Evolutionary conservation across 2,888 invertebrate species (phyloP).

Genomic region (Hirudinaria manillensis): DNA sequence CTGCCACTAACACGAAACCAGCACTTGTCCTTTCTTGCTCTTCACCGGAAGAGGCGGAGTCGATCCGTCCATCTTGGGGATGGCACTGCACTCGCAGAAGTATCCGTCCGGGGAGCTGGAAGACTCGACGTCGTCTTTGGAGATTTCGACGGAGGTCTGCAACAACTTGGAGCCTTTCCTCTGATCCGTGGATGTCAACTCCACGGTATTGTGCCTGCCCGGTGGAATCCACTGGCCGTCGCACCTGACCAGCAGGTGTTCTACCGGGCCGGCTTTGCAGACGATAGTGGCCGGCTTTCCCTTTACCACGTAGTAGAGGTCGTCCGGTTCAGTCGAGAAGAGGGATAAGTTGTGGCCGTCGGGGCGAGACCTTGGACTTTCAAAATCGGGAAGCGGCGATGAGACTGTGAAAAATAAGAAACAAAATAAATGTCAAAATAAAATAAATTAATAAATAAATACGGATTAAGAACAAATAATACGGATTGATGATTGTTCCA

Average conservation of each 20-base stretch:
- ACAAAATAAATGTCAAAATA: not conserved
- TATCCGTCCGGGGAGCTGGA: not conserved
- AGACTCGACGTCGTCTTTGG: constrained; percentile 1
- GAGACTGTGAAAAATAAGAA: not conserved
- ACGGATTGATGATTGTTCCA: too few relatives aligned
- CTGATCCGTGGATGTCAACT: not conserved
- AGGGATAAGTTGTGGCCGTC: not conserved
- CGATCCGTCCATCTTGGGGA: not conserved
- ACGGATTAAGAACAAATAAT: too few relatives aligned
- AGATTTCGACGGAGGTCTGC: not conserved
- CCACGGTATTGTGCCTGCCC: not conserved
- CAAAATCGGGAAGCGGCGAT: not conserved
- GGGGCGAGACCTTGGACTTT: not conserved
- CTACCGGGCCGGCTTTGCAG: constrained; percentile 21
- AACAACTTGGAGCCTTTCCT: not conserved
- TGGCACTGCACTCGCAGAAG: constrained; percentile 17
- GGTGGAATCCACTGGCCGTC: constrained; percentile 6
- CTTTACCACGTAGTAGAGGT: constrained; percentile 18
- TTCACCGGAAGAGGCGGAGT: not conserved
- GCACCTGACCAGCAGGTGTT: constrained; percentile 17
- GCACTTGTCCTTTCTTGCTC: constrained; percentile 1
- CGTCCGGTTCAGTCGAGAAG: constrained; percentile 13
- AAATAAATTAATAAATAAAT: too few relatives aligned
- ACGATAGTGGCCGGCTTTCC: constrained; percentile 11
- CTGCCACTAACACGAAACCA: not conserved